Conservation (phyloP, 1,140 invertebrate genomes). For the Drosophila jambulina region DNA sequence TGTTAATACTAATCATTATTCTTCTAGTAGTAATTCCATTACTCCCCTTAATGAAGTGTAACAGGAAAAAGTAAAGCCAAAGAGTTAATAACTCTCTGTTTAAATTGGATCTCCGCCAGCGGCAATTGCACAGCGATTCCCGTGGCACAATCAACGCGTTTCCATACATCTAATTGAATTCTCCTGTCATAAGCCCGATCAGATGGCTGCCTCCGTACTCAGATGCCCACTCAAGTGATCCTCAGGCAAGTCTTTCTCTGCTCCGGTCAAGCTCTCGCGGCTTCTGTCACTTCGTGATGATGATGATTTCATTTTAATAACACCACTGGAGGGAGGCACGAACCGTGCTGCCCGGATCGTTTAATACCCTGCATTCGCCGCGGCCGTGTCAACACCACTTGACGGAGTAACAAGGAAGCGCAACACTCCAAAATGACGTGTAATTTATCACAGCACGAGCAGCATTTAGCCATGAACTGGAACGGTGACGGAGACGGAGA, state of each 20-base stretch:
- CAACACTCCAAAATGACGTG: slow-evolving; percentile 77
- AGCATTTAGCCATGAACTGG: slow-evolving; percentile 79
- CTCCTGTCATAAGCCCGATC: slow-evolving; percentile 72
- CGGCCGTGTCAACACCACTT: slow-evolving; percentile 75
- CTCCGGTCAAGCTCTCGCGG: slow-evolving; percentile 23
- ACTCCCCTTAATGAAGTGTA: background rate
- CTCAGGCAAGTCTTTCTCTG: slow-evolving; percentile 34
- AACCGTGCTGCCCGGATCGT: slow-evolving; percentile 27
- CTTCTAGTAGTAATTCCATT: background rate
- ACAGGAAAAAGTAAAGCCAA: background rate
- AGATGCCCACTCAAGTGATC: slow-evolving; percentile 43
- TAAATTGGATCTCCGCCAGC: slow-evolving; percentile 16
- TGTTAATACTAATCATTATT: background rate
- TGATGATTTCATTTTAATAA: slow-evolving; percentile 81
- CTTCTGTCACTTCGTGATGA: slow-evolving; percentile 74
- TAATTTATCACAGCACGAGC: slow-evolving; percentile 79
- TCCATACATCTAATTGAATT: slow-evolving; percentile 69
- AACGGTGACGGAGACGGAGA: slow-evolving; percentile 46
- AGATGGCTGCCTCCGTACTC: slow-evolving; percentile 38
- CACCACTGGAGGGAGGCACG: slow-evolving; percentile 60
- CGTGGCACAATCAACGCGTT: slow-evolving; percentile 38
- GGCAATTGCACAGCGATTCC: slow-evolving; percentile 25
- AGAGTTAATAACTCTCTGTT: slow-evolving; percentile 8
- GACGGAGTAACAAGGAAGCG: slow-evolving; percentile 79
- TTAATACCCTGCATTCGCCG: slow-evolving; percentile 53